phyloP scores from a whole-genome alignment of 2,113 vertebrate genomes.

The Grammatotria lemairii region DNA sequence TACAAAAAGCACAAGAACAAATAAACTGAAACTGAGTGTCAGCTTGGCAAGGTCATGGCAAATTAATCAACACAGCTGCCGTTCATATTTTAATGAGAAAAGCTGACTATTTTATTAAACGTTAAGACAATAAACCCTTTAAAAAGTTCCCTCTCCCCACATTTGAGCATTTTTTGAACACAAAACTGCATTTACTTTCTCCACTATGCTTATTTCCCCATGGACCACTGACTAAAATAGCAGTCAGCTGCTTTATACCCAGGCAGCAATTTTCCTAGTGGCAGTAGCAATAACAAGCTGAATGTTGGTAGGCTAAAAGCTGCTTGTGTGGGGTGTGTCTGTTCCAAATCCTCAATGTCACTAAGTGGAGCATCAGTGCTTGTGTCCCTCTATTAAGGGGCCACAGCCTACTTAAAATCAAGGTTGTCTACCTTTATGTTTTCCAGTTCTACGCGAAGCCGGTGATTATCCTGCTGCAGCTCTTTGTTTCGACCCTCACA shows the following conservation, averaged over 20 bases:
- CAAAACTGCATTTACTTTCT: conserved; percentile 14
- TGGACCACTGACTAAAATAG: conserved; percentile 41
- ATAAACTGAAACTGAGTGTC: background rate
- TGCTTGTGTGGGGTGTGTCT: background rate
- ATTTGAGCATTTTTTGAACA: background rate
- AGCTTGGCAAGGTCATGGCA: background rate
- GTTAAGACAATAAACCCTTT: background rate
- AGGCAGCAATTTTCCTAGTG: conserved; percentile 16
- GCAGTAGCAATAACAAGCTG: background rate
- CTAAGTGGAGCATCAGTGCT: background rate
- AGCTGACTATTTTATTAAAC: background rate
- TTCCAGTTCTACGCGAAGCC: conserved; percentile 84
- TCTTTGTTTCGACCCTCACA: conserved; percentile 88
- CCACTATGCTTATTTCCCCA: background rate
- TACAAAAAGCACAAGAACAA: conserved; percentile 37
- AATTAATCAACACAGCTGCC: background rate
- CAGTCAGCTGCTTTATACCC: conserved; percentile 46
- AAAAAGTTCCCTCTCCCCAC: background rate
- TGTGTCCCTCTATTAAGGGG: background rate
- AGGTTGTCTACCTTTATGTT: conserved; percentile 75
- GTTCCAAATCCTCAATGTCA: background rate
- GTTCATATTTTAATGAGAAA: background rate
- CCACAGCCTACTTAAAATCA: background rate
- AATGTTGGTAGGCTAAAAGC: background rate
- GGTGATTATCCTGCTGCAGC: conserved; percentile 81